These are phyloP conservation scores for Aplysina aerophoba DNA, from an alignment of 37 sponge, comb jelly and placozoan species.

Conservation along the genomic window DNA sequence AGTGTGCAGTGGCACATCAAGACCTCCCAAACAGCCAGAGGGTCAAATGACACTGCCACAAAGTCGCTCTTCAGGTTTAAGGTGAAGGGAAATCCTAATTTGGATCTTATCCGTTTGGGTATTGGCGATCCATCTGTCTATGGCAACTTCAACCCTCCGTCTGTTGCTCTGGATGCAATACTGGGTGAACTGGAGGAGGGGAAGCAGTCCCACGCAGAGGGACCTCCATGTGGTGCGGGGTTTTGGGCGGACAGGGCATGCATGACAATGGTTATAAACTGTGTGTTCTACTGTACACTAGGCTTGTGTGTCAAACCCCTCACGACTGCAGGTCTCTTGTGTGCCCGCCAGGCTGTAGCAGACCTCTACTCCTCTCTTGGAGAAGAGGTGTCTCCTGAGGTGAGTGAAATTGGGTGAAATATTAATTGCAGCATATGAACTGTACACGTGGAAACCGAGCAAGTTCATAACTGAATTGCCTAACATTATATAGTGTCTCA, in stretches of 20 bases:
- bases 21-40: slow-evolving; percentile 14
- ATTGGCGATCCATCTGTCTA: slow-evolving; percentile 85
- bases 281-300: no score
- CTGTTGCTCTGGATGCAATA: slow-evolving; percentile 56
- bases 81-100: slow-evolving; percentile 54
- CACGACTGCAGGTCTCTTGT: slow-evolving; percentile 38
- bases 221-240: no score
- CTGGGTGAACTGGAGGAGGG: slow-evolving; percentile 39
- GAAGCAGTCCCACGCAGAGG: no score
- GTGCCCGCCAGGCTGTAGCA: slow-evolving; percentile 68
- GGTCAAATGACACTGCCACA: slow-evolving; percentile 58
- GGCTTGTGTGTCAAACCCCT: no score
- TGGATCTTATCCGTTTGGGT: slow-evolving; percentile 56
- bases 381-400: slow-evolving; percentile 62
- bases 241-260: no score
- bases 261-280: no score
- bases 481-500: no score
- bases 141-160: slow-evolving; percentile 76
- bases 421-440: no score
- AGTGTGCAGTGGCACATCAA: slow-evolving; percentile 22
- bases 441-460: no score
- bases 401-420: no score
- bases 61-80: slow-evolving; percentile 45
- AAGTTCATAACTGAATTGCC: no score
- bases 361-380: slow-evolving; percentile 42